Evolutionary conservation across 2,113 vertebrate genomes (phyloP).

Genomic region (Pogona vitticeps): DNA sequence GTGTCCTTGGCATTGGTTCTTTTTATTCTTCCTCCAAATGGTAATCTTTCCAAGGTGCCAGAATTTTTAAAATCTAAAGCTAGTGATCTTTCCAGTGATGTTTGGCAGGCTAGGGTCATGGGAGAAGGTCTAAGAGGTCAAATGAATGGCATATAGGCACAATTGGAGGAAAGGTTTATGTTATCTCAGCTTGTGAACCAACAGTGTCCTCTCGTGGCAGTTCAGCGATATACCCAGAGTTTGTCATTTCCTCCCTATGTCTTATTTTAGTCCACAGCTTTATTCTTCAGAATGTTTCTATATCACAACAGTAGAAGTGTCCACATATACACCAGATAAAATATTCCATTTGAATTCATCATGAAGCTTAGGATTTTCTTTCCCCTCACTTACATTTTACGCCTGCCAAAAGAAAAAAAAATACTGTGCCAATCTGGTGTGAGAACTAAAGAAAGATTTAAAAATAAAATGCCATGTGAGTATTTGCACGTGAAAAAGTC

Average conservation of each 20-base stretch:
- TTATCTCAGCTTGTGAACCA: not conserved
- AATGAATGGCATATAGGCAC: not conserved
- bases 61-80: not conserved
- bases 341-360: no score
- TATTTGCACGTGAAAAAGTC: no score
- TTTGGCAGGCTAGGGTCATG: not conserved
- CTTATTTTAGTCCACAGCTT: not conserved
- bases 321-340: no score
- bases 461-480: no score
- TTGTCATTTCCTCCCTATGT: not conserved
- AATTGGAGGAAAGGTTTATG: not conserved
- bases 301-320: no score
- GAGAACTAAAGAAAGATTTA: no score
- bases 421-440: no score
- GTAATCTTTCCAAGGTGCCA: not conserved
- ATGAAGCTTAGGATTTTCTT: no score
- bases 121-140: not conserved
- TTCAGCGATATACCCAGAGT: not conserved
- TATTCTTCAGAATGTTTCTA: not conserved
- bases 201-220: slow-evolving; percentile 1
- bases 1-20: no score
- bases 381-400: no score
- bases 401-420: no score
- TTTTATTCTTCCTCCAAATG: not conserved
- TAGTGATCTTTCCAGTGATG: not conserved